phyloP scores from a whole-genome alignment of 1,140 invertebrate species.

The Eulimnadia texana region DNA sequence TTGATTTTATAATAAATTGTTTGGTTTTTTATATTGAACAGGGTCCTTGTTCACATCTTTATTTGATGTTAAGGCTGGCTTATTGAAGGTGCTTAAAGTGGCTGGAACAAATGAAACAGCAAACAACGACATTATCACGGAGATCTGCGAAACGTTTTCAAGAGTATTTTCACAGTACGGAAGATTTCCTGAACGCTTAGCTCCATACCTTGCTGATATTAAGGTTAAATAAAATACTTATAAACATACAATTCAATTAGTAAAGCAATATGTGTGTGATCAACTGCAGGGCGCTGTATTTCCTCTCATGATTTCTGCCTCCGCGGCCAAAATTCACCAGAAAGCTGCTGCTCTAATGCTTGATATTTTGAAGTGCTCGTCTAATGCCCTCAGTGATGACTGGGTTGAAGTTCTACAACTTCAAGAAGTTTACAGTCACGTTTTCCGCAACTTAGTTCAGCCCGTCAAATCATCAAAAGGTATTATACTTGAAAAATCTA shows the following conservation, averaged over 20 bases:
- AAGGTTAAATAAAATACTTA: too few relatives aligned
- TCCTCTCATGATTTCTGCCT: background rate
- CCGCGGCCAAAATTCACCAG: background rate
- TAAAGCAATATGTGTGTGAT: too few relatives aligned
- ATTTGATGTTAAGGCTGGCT: background rate
- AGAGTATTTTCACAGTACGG: background rate
- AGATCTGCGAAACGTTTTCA: background rate
- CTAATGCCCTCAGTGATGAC: background rate
- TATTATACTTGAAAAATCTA: background rate
- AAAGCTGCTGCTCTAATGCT: background rate
- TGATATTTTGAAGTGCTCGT: background rate
- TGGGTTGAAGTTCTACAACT: background rate
- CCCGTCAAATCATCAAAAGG: background rate
- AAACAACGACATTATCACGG: background rate
- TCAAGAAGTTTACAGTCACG: background rate
- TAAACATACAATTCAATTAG: too few relatives aligned
- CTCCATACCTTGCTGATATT: background rate
- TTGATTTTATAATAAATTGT: too few relatives aligned
- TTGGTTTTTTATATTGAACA: background rate
- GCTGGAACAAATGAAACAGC: background rate
- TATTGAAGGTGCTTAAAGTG: background rate
- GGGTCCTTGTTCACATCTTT: background rate
- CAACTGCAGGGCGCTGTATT: background rate
- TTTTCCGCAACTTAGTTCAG: background rate
- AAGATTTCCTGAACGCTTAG: background rate